These are phyloP conservation scores for Coracias cyanogaster DNA, from an alignment of 2,797 vertebrate genomes.

Conservation along the genomic window DNA sequence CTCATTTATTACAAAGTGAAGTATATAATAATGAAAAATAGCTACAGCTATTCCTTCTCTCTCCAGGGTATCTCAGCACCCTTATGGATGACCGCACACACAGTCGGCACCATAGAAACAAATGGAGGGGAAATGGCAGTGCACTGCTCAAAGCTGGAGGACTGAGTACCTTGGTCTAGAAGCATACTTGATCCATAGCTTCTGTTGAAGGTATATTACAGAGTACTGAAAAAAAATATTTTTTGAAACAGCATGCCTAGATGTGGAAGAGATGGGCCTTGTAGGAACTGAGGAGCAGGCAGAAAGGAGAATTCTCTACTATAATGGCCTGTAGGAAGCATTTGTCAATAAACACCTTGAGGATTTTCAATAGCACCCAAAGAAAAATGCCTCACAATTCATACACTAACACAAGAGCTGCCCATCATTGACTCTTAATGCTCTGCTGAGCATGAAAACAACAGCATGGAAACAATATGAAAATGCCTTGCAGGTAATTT, in stretches of 20 bases:
- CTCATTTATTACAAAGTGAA: conserved; percentile 79
- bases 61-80: conserved; percentile 67
- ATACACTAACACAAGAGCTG: conserved; percentile 30
- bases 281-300: background rate
- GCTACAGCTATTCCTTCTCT: conserved; percentile 58
- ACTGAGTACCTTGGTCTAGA: conserved; percentile 12
- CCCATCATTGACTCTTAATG: conserved; percentile 24
- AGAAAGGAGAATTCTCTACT: conserved; percentile 14
- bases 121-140: conserved; percentile 65
- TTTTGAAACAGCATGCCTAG: background rate
- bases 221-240: background rate
- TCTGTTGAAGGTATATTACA: conserved; percentile 1
- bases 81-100: conserved; percentile 67
- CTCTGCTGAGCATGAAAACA: conserved; percentile 57
- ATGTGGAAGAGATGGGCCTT: conserved; percentile 3
- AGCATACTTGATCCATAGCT: conserved; percentile 1
- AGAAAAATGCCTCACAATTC: conserved; percentile 26
- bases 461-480: conserved; percentile 43
- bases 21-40: conserved; percentile 81
- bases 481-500: conserved; percentile 59
- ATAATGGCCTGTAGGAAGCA: background rate
- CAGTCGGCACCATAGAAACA: conserved; percentile 52
- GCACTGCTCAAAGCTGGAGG: background rate
- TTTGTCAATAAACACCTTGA: conserved; percentile 69
- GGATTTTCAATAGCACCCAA: background rate